Evolutionary conservation across 2,113 vertebrate genomes (phyloP).

Genomic region (Corythoichthys haematopterus): DNA sequence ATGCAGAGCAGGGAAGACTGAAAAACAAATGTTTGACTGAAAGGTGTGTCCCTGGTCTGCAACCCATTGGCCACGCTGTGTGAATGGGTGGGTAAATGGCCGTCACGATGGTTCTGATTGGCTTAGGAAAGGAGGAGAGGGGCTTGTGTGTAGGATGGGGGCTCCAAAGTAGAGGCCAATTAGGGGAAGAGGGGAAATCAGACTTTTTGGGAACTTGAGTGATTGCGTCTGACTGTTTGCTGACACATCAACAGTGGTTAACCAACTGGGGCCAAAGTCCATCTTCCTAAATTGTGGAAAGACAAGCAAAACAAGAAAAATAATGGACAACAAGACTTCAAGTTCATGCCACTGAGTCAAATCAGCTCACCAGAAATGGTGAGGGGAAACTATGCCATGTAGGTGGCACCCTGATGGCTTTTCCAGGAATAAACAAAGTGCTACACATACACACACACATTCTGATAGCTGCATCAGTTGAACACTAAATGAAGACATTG

Average conservation of each 20-base stretch:
- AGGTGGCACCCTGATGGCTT: conserved; percentile 26
- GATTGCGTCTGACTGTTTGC: conserved; percentile 43
- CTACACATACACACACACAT: conserved; percentile 9
- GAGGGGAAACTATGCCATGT: conserved; percentile 7
- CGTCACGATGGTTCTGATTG: conserved; percentile 52
- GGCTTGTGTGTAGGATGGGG: conserved; percentile 44
- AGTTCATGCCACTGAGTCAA: conserved; percentile 10
- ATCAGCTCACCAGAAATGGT: conserved; percentile 35
- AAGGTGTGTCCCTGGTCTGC: conserved; percentile 66
- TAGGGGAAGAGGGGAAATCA: conserved; percentile 47
- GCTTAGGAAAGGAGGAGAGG: conserved; percentile 38
- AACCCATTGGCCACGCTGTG: conserved; percentile 58
- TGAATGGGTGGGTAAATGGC: conserved; percentile 51
- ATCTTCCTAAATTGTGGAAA: conserved; percentile 32
- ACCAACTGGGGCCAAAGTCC: conserved; percentile 55
- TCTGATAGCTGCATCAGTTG: conserved; percentile 14
- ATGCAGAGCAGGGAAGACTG: conserved; percentile 50
- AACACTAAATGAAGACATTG: background rate
- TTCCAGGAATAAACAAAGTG: conserved; percentile 19
- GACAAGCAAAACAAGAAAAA: conserved; percentile 27
- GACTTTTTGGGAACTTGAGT: conserved; percentile 33
- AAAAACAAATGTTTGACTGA: conserved; percentile 57
- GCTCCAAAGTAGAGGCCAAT: conserved; percentile 55
- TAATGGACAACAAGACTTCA: conserved; percentile 24
- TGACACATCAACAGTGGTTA: conserved; percentile 43